A percentile compares a stretch with the other conserved stretches of the same genome.
phyloP scores from a whole-genome alignment of 2,888 invertebrate genomes.

The Nephrotoma appendiculata region DNA sequence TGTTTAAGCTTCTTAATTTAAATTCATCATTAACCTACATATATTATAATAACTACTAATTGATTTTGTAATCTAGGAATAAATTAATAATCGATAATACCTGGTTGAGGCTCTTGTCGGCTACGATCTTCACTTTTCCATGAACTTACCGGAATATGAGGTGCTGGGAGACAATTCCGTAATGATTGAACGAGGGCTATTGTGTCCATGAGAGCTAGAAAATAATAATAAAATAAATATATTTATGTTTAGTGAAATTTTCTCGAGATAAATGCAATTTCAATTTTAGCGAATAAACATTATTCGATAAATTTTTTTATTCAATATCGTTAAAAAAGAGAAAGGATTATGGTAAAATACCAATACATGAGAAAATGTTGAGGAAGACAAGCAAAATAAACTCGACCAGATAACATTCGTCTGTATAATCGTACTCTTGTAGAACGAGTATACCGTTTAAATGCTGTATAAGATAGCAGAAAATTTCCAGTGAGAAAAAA shows the following conservation, averaged over 20 bases:
- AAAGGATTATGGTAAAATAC: too few relatives aligned
- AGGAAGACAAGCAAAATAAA: too few relatives aligned
- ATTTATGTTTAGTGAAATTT: background rate
- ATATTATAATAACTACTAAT: background rate
- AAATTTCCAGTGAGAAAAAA: too few relatives aligned
- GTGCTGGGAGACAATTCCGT: slow-evolving; percentile 70
- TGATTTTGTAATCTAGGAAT: background rate
- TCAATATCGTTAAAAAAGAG: too few relatives aligned
- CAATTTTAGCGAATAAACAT: too few relatives aligned
- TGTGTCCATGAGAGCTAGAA: slow-evolving; percentile 68
- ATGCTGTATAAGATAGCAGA: too few relatives aligned
- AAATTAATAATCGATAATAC: background rate
- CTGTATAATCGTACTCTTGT: too few relatives aligned
- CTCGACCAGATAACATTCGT: too few relatives aligned
- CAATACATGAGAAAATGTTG: too few relatives aligned
- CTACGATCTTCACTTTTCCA: slow-evolving; percentile 78
- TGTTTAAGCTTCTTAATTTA: background rate
- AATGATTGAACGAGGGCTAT: slow-evolving; percentile 75
- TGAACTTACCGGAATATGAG: slow-evolving; percentile 76
- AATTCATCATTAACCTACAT: background rate
- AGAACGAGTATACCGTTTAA: too few relatives aligned
- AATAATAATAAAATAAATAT: background rate
- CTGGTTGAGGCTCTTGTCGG: slow-evolving; percentile 32
- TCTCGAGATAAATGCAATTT: too few relatives aligned
- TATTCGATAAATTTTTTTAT: too few relatives aligned